Percentiles rank a stretch among this genome's conserved stretches.
These are phyloP conservation scores for Oscheius sp. DNA, from an alignment of 2,888 invertebrate genomes.

Conservation along the genomic window DNA sequence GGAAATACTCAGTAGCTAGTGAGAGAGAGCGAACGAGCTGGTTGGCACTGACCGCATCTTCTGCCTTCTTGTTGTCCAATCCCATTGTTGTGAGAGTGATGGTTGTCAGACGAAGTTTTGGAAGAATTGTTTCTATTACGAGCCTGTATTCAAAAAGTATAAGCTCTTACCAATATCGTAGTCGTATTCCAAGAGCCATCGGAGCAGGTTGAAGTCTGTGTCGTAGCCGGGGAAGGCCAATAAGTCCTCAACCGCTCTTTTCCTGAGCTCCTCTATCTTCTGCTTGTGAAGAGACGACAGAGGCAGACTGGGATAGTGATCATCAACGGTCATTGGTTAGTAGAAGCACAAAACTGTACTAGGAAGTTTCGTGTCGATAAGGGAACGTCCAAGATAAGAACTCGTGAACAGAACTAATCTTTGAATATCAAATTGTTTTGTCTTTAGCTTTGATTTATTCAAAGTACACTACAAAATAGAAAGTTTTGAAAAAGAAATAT, in stretches of 20 bases:
- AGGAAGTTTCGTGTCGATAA: too few relatives aligned
- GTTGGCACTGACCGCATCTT: constrained; percentile 46
- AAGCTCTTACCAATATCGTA: constrained; percentile 53
- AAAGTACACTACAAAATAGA: too few relatives aligned
- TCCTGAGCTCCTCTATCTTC: constrained; percentile 50
- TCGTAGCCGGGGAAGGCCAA: constrained; percentile 56
- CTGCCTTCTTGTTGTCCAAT: constrained; percentile 30
- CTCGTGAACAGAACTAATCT: too few relatives aligned
- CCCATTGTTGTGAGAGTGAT: constrained; percentile 44
- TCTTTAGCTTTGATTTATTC: too few relatives aligned
- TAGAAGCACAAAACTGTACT: too few relatives aligned
- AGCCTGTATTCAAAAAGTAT: neutral
- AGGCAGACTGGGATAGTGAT: constrained; percentile 1
- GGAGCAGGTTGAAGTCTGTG: constrained; percentile 65
- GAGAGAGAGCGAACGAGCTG: constrained; percentile 45
- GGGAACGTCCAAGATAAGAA: too few relatives aligned
- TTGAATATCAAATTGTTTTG: too few relatives aligned
- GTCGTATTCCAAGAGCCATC: constrained; percentile 69
- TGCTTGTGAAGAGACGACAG: constrained; percentile 38
- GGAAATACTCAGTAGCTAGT: constrained; percentile 63
- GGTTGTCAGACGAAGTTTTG: constrained; percentile 46
- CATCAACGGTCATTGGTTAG: constrained; percentile 4
- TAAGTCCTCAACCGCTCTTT: constrained; percentile 40
- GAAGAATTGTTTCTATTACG: constrained; percentile 48
- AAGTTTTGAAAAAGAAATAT: too few relatives aligned